Percentiles rank a stretch among this genome's conserved stretches.
Evolutionary conservation across 2,113 vertebrate species (phyloP).

Genomic region (Gymnogyps californianus): DNA sequence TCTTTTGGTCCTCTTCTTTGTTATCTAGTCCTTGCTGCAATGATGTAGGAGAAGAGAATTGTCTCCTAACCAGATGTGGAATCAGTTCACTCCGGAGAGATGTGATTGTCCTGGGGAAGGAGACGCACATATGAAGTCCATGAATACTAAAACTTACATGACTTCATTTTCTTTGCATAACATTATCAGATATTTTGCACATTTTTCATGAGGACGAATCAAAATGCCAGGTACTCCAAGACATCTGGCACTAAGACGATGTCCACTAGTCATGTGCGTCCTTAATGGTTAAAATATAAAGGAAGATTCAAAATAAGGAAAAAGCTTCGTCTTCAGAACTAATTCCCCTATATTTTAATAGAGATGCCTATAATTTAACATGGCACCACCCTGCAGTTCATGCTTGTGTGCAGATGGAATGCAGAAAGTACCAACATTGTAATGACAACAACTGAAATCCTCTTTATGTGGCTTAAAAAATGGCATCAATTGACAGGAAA

Average conservation of each 20-base stretch:
- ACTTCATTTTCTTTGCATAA: neutral
- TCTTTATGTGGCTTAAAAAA: neutral
- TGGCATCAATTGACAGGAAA: neutral
- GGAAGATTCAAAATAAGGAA: neutral
- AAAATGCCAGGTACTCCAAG: neutral
- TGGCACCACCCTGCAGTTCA: neutral
- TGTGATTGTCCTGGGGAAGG: constrained; percentile 83
- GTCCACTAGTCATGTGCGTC: neutral
- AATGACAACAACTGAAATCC: neutral
- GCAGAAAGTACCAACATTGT: neutral
- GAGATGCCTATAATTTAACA: neutral
- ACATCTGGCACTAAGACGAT: neutral
- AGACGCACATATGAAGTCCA: neutral
- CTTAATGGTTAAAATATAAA: neutral
- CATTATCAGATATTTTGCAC: neutral
- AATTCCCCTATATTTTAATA: neutral
- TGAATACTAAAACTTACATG: neutral
- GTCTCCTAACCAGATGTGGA: constrained; percentile 92
- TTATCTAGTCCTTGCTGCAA: constrained; percentile 77
- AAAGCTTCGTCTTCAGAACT: neutral
- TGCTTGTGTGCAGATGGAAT: neutral
- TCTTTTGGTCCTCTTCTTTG: constrained; percentile 80
- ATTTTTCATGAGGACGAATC: neutral
- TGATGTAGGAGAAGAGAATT: constrained; percentile 82
- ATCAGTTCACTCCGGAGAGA: constrained; percentile 94